A percentile compares a stretch with the other conserved stretches of the same genome.
Evolutionary conservation across 2,888 invertebrate species (phyloP).

Genomic region (Rhodophaea formosa): DNA sequence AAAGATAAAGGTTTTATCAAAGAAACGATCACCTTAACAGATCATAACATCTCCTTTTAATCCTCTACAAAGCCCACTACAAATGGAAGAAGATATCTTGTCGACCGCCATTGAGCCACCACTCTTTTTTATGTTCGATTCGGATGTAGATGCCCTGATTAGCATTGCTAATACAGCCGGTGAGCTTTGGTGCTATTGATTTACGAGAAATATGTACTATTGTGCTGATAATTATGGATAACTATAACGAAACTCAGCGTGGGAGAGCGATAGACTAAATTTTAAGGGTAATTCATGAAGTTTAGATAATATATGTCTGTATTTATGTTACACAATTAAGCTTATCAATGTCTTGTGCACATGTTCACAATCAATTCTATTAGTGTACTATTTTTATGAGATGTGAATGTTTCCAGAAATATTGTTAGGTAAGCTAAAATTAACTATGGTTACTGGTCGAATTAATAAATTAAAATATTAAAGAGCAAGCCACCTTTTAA

Average conservation of each 20-base stretch:
- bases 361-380: too few relatives aligned
- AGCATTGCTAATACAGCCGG: conserved; percentile 15
- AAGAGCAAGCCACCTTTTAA: too few relatives aligned
- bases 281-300: not conserved
- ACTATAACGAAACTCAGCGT: conserved; percentile 3
- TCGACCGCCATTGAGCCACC: not conserved
- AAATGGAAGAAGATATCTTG: conserved; percentile 7
- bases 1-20: not conserved
- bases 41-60: not conserved
- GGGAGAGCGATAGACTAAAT: conserved; percentile 11
- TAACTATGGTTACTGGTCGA: too few relatives aligned
- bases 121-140: conserved; percentile 18
- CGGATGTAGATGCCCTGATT: conserved; percentile 1
- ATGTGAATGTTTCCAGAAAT: too few relatives aligned
- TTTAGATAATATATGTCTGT: too few relatives aligned
- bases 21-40: not conserved
- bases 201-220: conserved; percentile 13
- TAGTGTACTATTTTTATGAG: too few relatives aligned
- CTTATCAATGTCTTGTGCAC: too few relatives aligned
- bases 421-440: too few relatives aligned
- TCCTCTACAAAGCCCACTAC: not conserved
- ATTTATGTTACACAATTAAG: too few relatives aligned
- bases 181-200: conserved; percentile 13
- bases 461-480: too few relatives aligned
- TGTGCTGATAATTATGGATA: conserved; percentile 11